Evolutionary conservation across 2,113 vertebrate species (phyloP), one percentile per base, ranked within the genome.

Genomic region (Quiscalus mexicanus): DNA sequence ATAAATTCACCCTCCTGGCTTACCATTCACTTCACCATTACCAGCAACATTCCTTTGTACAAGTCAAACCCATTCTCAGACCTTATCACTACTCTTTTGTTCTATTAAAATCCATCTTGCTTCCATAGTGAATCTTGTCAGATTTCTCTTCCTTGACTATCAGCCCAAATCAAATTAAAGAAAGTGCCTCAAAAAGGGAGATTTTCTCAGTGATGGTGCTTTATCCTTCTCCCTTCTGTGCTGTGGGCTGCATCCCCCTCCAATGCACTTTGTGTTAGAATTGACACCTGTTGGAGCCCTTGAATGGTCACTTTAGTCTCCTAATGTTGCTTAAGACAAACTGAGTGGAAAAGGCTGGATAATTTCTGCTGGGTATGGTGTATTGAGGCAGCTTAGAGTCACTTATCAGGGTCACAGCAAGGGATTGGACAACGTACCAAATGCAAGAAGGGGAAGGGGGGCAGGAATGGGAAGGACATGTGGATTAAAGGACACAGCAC

Each of bases 351-450:
- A 52, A 87, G 20, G 3, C 13, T 84, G 60, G 4, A 18, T 59
- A 28, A 20, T 27, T 82, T 75, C 28, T 85, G 20, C 44, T 42
- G 44, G 30, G 18, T 5, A 6, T 19, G 27, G 17, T 9, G 14
- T 12, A 55, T 9, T 50, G 67, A 50, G 6, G 33, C 47, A 70
- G 30, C 7, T 33, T n/a, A 44, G 4, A 8, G 25, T n/a, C n/a
- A 78, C 30, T 59, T 24, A 18, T 1, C 24, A 62, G 17, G 11
- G 31, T 45, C n/a, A 55, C 59, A 63, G 25, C 15, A 70, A 67
- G 39, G 6, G 49, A 37, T 1, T 41, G 14, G 15, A 27, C n/a
- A 59, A 55, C 0, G 0, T 7, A 60, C 5, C 0, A 1, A 49
- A 27, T 12, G 7, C 20, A 81, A 45, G 27, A 75, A 53, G 6